Percentiles rank a stretch among this genome's conserved stretches.
Conservation (phyloP, 1,140 invertebrate genomes). For the Diabrotica virgifera region DNA sequence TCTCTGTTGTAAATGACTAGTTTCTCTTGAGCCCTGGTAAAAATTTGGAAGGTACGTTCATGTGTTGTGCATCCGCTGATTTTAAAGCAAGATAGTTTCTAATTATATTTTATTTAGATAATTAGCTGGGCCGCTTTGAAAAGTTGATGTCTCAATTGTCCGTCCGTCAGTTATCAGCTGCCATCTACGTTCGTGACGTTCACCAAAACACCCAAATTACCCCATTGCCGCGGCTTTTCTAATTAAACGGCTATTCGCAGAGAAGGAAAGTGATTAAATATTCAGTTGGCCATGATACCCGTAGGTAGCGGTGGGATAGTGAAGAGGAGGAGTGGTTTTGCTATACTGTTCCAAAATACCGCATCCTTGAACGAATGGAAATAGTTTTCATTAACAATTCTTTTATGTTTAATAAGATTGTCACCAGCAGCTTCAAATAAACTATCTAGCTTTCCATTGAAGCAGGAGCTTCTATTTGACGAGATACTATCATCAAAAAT, state of each 20-base stretch:
- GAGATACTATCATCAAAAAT: too few relatives aligned
- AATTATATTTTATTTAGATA: constrained; percentile 26
- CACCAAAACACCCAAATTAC: constrained; percentile 12
- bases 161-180: constrained; percentile 6
- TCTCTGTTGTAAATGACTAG: too few relatives aligned
- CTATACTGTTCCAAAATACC: too few relatives aligned
- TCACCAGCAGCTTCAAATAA: too few relatives aligned
- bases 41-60: background rate
- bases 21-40: too few relatives aligned
- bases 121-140: constrained; percentile 16
- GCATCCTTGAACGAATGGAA: too few relatives aligned
- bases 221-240: constrained; percentile 5
- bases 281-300: constrained; percentile 2
- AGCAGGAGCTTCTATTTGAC: too few relatives aligned
- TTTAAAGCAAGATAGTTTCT: constrained; percentile 23
- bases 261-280: constrained; percentile 3
- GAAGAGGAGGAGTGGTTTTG: too few relatives aligned
- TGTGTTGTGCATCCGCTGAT: constrained; percentile 13
- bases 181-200: constrained; percentile 6
- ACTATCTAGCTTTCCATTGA: too few relatives aligned
- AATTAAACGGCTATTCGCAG: constrained; percentile 10
- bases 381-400: too few relatives aligned
- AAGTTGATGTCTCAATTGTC: constrained; percentile 27
- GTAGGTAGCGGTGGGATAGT: too few relatives aligned
- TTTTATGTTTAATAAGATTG: too few relatives aligned